A percentile compares a stretch with the other conserved stretches of the same genome.
These are phyloP conservation scores for Euspilapteryx auroguttella DNA, from an alignment of 2,888 invertebrate species.

Conservation along the genomic window DNA sequence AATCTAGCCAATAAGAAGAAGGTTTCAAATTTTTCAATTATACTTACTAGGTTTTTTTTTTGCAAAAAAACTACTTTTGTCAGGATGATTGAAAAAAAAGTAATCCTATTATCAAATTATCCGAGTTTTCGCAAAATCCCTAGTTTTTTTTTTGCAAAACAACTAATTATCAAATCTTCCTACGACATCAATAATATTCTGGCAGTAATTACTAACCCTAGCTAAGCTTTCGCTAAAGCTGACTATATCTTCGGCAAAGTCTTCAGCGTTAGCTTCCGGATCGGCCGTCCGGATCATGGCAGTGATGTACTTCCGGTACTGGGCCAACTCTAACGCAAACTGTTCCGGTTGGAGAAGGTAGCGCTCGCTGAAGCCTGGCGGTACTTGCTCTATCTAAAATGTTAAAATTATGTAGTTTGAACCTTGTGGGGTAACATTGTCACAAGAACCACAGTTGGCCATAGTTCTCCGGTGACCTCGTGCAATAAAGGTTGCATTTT, in stretches of 20 bases:
- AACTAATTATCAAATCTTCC: too few species aligned
- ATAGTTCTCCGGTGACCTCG: neutral
- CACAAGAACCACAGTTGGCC: neutral
- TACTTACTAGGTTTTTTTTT: too few species aligned
- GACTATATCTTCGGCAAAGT: conserved; percentile 64
- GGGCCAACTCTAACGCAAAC: conserved; percentile 60
- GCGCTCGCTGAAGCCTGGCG: conserved; percentile 67
- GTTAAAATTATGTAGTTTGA: too few species aligned
- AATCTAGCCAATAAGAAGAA: too few species aligned
- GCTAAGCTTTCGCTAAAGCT: conserved; percentile 64
- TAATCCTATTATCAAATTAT: too few species aligned
- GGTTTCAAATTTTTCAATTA: too few species aligned
- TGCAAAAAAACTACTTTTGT: too few species aligned
- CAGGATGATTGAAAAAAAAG: too few species aligned
- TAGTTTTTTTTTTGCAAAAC: too few species aligned
- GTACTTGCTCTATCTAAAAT: conserved; percentile 64
- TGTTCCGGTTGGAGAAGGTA: conserved; percentile 64
- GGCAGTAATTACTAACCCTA: conserved; percentile 56
- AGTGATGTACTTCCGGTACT: conserved; percentile 64
- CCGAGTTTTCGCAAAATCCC: too few species aligned
- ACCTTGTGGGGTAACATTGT: too few species aligned
- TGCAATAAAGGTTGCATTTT: neutral
- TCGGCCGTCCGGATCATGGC: conserved; percentile 57
- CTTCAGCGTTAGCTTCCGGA: conserved; percentile 32
- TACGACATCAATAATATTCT: too few species aligned